These are phyloP conservation scores for Chrysemys picta DNA, from an alignment of 2,113 vertebrate genomes.

Conservation along the genomic window DNA sequence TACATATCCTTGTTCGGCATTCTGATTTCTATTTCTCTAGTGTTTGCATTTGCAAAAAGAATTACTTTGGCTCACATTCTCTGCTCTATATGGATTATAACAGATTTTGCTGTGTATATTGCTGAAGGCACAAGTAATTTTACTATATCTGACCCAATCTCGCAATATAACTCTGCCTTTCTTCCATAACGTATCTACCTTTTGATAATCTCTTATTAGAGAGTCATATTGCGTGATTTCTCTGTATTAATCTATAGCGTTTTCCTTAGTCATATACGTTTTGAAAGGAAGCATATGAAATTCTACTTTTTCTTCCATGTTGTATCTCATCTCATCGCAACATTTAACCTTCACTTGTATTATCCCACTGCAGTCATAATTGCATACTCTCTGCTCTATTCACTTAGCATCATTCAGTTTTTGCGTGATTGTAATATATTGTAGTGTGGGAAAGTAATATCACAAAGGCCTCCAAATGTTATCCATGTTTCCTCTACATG, in stretches of 20 bases:
- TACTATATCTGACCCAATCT: neutral
- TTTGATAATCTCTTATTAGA: neutral
- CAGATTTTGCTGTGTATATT: neutral
- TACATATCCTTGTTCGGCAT: neutral
- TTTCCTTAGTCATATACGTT: neutral
- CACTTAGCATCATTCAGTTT: conserved; percentile 51
- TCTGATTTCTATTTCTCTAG: fast-evolving
- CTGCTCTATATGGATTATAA: neutral
- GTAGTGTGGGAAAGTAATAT: conserved; percentile 40
- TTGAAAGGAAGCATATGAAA: neutral
- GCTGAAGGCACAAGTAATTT: neutral
- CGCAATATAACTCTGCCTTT: neutral
- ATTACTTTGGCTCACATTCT: neutral
- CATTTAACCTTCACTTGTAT: conserved; percentile 64
- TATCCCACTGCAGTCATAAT: conserved; percentile 56
- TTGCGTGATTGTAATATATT: conserved; percentile 43
- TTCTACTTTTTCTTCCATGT: neutral
- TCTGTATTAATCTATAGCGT: neutral
- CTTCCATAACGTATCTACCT: fast-evolving
- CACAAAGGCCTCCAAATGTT: conserved; percentile 49
- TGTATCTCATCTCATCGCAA: conserved; percentile 16
- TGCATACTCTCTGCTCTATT: conserved; percentile 30
- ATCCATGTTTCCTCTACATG: conserved; percentile 31
- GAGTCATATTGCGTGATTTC: neutral
- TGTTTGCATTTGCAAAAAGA: neutral